Percentiles rank a stretch among this genome's conserved stretches.
Conservation (phyloP, 2,888 invertebrate species). For the Gymnocheta viridis region DNA sequence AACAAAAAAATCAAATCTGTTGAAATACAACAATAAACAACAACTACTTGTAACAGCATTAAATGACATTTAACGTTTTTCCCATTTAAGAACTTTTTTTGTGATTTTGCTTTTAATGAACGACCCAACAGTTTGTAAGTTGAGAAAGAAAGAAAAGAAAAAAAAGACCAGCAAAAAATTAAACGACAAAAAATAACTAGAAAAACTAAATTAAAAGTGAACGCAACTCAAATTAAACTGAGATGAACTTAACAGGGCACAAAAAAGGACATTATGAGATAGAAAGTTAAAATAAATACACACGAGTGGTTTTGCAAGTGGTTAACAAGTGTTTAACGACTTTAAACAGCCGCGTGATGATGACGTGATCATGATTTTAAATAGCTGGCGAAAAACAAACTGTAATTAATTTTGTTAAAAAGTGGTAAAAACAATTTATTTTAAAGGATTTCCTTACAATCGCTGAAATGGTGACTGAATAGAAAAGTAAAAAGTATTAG, state of each 20-base stretch:
- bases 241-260: neutral
- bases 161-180: conserved; percentile 4
- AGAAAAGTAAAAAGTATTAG: too few species aligned
- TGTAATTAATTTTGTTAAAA: neutral
- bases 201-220: conserved; percentile 63
- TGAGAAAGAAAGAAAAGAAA: neutral
- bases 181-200: neutral
- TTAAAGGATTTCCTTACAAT: too few species aligned
- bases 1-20: conserved; percentile 17
- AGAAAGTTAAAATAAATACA: conserved; percentile 6
- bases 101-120: neutral
- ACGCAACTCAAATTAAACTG: conserved; percentile 32
- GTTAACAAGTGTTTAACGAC: conserved; percentile 65
- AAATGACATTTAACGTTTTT: conserved; percentile 59
- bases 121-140: neutral
- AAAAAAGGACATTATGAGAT: neutral
- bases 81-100: conserved; percentile 1
- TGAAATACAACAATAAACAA: conserved; percentile 25
- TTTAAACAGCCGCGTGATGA: conserved; percentile 36
- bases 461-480: too few species aligned
- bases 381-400: conserved; percentile 18
- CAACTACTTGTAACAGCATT: conserved; percentile 26
- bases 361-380: conserved; percentile 57
- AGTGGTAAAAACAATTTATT: neutral
- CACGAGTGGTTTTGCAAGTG: conserved; percentile 52